phyloP scores from a whole-genome alignment of 2,113 vertebrate genomes.

The Bujurquina vittata region DNA sequence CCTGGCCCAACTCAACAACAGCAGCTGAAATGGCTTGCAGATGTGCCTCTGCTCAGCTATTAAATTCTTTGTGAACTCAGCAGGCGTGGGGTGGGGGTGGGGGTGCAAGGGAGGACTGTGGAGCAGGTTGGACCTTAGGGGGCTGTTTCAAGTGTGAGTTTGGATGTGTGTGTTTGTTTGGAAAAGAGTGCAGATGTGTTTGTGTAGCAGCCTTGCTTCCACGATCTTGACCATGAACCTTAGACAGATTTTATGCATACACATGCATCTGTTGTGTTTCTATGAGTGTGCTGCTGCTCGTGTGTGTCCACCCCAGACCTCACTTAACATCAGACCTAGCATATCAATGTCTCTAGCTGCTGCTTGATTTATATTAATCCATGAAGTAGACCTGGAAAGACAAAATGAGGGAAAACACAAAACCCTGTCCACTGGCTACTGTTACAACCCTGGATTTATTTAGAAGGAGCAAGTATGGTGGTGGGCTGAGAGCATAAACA shows the following conservation, averaged over 20 bases:
- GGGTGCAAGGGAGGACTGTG: not conserved
- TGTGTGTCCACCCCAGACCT: not conserved
- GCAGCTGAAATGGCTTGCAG: conserved; percentile 76
- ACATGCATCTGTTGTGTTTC: not conserved
- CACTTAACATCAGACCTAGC: conserved; percentile 14
- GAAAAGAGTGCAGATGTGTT: not conserved
- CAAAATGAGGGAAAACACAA: not conserved
- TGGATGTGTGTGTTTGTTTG: not conserved
- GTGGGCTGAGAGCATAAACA: not conserved
- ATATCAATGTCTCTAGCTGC: conserved; percentile 23
- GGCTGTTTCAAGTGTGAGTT: conserved; percentile 19
- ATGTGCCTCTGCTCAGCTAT: conserved; percentile 73
- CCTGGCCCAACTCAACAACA: conserved; percentile 66
- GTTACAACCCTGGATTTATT: not conserved
- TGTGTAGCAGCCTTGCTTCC: not conserved
- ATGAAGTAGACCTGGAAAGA: conserved; percentile 11
- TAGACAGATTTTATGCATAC: not conserved
- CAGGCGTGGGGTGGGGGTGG: conserved; percentile 4
- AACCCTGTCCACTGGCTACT: not conserved
- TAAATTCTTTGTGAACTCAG: conserved; percentile 72
- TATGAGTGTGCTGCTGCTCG: not conserved
- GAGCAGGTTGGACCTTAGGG: conserved; percentile 37
- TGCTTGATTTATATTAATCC: conserved; percentile 34
- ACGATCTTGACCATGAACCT: not conserved
- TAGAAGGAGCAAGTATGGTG: not conserved